phyloP scores from a whole-genome alignment of 1,140 invertebrate genomes.

The Neodiprion fabricii region DNA sequence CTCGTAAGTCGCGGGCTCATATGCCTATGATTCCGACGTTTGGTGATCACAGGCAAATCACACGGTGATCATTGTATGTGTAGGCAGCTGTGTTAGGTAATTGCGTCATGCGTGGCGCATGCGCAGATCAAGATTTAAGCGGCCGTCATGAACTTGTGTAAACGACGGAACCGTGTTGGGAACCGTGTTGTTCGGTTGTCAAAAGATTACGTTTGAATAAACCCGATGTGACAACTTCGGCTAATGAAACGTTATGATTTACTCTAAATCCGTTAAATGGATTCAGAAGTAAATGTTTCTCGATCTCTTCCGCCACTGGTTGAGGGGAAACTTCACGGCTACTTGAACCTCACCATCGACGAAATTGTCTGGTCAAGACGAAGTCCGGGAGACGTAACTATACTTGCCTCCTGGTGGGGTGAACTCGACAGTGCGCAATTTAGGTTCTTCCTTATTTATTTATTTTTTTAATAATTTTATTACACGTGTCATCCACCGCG shows the following conservation, averaged over 20 bases:
- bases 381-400: conserved; percentile 42
- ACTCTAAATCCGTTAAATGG: conserved; percentile 37
- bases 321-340: conserved; percentile 53
- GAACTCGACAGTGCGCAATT: conserved; percentile 48
- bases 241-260: background rate
- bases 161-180: background rate
- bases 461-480: conserved; percentile 15
- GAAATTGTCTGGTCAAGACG: conserved; percentile 49
- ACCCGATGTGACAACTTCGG: background rate
- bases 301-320: conserved; percentile 52
- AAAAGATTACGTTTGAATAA: background rate
- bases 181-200: background rate
- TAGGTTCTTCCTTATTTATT: conserved; percentile 38
- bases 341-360: conserved; percentile 47
- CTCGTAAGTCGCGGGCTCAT: too few relatives aligned
- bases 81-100: too few relatives aligned
- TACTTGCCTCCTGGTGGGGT: conserved; percentile 55
- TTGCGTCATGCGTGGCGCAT: too few relatives aligned
- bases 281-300: conserved; percentile 35
- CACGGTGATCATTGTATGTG: too few relatives aligned
- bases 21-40: too few relatives aligned
- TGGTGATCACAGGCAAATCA: too few relatives aligned
- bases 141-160: too few relatives aligned
- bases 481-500: background rate
- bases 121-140: too few relatives aligned